Percentiles rank a stretch among this genome's conserved stretches.
Evolutionary conservation across 2,888 invertebrate species (phyloP).

Genomic region (Epinotia demarniana): DNA sequence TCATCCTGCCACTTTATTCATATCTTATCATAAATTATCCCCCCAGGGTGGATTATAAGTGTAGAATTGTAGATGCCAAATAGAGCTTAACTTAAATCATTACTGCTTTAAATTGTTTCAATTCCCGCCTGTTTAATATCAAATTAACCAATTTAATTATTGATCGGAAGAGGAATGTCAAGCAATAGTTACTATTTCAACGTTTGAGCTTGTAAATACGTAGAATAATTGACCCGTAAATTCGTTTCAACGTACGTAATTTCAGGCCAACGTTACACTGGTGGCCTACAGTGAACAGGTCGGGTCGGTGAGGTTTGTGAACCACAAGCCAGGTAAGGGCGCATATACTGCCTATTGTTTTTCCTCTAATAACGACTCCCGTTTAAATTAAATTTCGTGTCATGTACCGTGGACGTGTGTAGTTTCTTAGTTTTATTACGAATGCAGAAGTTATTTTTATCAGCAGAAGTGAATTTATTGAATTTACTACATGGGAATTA

Average conservation of each 20-base stretch:
- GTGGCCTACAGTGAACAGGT: background rate
- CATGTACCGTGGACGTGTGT: constrained; percentile 30
- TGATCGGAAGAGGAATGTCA: background rate
- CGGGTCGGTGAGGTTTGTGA: background rate
- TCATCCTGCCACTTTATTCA: no score
- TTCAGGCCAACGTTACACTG: background rate
- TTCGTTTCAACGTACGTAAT: background rate
- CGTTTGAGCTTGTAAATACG: background rate
- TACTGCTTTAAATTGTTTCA: no score
- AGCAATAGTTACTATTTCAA: background rate
- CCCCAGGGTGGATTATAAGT: no score
- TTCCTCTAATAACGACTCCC: constrained; percentile 39
- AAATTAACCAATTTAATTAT: constrained; percentile 5
- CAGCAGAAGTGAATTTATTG: background rate
- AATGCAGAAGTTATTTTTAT: constrained; percentile 1
- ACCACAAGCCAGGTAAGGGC: constrained; percentile 51
- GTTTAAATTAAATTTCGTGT: constrained; percentile 40
- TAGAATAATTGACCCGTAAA: background rate
- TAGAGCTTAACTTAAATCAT: background rate
- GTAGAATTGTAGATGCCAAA: no score
- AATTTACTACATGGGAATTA: background rate
- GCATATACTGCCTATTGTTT: constrained; percentile 71
- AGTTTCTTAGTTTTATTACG: constrained; percentile 8
- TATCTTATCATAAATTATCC: no score
- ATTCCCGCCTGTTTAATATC: background rate